Conservation (phyloP, 2,888 invertebrate genomes). For the Eupithecia centaureata region DNA sequence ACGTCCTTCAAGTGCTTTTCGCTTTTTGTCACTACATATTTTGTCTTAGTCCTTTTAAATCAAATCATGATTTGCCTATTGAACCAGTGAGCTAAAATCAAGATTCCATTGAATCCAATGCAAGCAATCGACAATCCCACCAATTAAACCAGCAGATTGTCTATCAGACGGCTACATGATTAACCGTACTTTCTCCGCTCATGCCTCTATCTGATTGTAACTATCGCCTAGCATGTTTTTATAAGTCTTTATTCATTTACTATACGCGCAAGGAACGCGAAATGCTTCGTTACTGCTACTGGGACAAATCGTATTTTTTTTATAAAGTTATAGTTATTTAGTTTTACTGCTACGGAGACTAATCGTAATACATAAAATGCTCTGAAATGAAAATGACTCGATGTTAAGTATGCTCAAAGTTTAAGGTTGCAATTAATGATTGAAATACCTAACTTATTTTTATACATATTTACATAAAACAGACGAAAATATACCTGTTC, state of each 20-base stretch:
- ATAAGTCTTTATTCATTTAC: constrained; percentile 8
- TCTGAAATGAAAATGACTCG: too few species aligned
- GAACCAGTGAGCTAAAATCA: neutral
- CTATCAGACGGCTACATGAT: constrained; percentile 29
- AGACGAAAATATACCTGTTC: too few species aligned
- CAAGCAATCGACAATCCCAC: constrained; percentile 21
- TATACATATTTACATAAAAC: too few species aligned
- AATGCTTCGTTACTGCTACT: neutral
- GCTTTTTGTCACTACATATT: too few species aligned
- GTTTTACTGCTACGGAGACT: too few species aligned
- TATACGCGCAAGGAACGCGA: neutral
- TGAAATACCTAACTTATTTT: too few species aligned
- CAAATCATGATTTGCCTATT: neutral
- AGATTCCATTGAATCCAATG: constrained; percentile 19
- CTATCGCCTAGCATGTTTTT: constrained; percentile 27
- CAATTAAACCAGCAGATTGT: constrained; percentile 26
- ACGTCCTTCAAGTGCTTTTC: too few species aligned
- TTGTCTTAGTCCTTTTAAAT: too few species aligned
- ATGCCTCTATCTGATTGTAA: constrained; percentile 33
- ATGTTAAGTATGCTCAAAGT: too few species aligned
- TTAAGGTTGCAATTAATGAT: too few species aligned
- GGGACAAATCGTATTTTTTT: neutral
- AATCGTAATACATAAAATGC: too few species aligned
- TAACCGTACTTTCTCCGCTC: constrained; percentile 41
- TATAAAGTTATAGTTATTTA: too few species aligned